Percentiles rank a stretch among this genome's conserved stretches.
Evolutionary conservation across 1,140 invertebrate species (phyloP).

Genomic region (Sweltsa coloradensis): DNA sequence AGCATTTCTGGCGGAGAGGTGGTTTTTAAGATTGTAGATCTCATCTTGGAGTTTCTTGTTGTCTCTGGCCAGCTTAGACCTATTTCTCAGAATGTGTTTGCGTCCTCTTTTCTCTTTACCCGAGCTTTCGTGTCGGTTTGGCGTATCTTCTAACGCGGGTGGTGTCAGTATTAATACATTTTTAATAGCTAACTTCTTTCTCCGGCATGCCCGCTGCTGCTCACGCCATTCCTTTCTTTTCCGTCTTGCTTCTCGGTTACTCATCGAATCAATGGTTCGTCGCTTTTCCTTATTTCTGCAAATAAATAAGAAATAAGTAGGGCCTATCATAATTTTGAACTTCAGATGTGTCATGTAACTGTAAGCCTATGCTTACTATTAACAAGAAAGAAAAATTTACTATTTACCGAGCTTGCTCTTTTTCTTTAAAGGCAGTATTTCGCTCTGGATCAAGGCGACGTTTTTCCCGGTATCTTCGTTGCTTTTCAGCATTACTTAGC

Average conservation of each 20-base stretch:
- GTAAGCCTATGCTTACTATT: neutral
- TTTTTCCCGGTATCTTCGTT: conserved; percentile 1
- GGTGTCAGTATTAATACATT: neutral
- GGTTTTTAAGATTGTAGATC: neutral
- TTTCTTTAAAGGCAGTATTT: conserved; percentile 1
- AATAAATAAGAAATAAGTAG: neutral
- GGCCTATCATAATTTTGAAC: neutral
- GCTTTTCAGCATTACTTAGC: neutral
- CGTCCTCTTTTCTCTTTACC: neutral
- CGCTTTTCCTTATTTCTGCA: neutral
- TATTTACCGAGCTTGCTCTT: neutral
- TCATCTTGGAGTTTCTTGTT: conserved; percentile 2
- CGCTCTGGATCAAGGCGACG: neutral
- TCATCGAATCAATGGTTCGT: neutral
- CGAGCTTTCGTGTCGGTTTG: neutral
- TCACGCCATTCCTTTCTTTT: neutral
- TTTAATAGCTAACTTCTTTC: neutral
- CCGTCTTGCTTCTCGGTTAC: neutral
- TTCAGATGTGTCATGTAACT: neutral
- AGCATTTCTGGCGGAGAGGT: neutral
- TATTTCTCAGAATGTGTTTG: neutral
- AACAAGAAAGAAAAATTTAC: neutral
- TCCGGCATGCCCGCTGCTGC: neutral
- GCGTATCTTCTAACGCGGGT: neutral
- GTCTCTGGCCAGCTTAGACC: neutral